A percentile compares a stretch with the other conserved stretches of the same genome.
These are phyloP conservation scores for Lasius platythorax DNA, from an alignment of 2,888 invertebrate species.

Conservation along the genomic window DNA sequence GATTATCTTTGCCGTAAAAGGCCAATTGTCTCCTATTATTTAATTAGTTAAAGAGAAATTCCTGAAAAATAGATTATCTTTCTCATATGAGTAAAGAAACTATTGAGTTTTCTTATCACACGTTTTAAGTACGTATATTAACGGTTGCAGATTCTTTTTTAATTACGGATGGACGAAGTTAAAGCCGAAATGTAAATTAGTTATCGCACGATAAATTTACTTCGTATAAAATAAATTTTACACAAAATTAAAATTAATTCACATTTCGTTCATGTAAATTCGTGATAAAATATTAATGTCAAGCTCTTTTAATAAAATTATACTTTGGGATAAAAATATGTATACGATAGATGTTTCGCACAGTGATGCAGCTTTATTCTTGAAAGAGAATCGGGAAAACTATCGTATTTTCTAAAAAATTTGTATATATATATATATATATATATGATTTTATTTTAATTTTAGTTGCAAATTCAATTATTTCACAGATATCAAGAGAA, in stretches of 20 bases:
- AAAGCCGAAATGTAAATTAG: conserved; percentile 31
- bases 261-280: conserved; percentile 1
- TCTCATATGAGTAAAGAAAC: neutral
- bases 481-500: neutral
- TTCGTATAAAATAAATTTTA: conserved; percentile 1
- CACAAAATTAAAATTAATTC: conserved; percentile 15
- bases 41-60: conserved; percentile 21
- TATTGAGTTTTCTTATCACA: conserved; percentile 31
- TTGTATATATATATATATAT: neutral
- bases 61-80: conserved; percentile 45
- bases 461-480: conserved; percentile 10
- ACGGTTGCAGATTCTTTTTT: conserved; percentile 22
- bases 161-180: conserved; percentile 37
- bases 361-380: neutral
- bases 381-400: neutral
- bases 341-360: neutral
- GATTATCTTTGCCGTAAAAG: conserved; percentile 7
- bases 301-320: conserved; percentile 32
- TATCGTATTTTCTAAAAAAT: neutral
- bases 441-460: conserved; percentile 4
- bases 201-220: conserved; percentile 16
- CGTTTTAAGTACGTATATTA: conserved; percentile 30
- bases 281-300: neutral
- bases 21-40: conserved; percentile 36
- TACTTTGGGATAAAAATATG: conserved; percentile 1